Base-by-base conservation (phyloP, 2,888 invertebrate genomes). In the Drosophila kanekoi region DNA sequence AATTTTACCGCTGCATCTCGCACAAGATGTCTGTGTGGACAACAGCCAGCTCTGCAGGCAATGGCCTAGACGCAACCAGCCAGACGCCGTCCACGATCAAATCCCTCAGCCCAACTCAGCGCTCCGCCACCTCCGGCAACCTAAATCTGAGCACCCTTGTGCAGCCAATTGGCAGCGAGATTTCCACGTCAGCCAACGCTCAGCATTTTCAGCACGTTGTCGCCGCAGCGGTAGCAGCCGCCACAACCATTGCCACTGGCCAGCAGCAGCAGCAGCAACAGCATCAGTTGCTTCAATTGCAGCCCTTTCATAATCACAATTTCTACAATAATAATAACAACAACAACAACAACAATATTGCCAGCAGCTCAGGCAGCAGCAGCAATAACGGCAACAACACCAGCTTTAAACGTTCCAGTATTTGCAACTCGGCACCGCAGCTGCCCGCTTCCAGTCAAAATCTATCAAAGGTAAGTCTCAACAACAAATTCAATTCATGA, bases 1-100 rank as follows among this genome's bases (percentile, higher is more conserved):
- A 71, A 65, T 45, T 59, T 23, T 53, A 53, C 51, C 71, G 57
- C 53, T 32, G 35, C 43, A 1, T 8, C 9, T 54, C 49, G 45
- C 52, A 43, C 84, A 82, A 72, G 68, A 92, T 92, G 95, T 95
- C 95, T 93, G 94, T 95, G 93, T 95, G 95, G 95, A 95, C 95
- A 90, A 95, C 95, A 91, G 94, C 94, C 91, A 93, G 94, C 88
- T 93, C 94, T 92, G 95, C 94, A 92, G 78, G 52, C 60, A 57
- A 60, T 64, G 95, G 93, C 88, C 89, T 94, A 91, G 92, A 92
- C 65, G 83, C 72, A 43, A 62, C 58, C 32, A 52, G 8, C 51
- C 51, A 52, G n/a, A 23, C 66, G 16, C n/a, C 63, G 43, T 13
- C 58, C 20, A 28, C 67, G 8, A 44, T 20, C 51, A 75, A 72